phyloP scores from a whole-genome alignment of 2,888 invertebrate genomes.

The Gasteruption jaculator region DNA sequence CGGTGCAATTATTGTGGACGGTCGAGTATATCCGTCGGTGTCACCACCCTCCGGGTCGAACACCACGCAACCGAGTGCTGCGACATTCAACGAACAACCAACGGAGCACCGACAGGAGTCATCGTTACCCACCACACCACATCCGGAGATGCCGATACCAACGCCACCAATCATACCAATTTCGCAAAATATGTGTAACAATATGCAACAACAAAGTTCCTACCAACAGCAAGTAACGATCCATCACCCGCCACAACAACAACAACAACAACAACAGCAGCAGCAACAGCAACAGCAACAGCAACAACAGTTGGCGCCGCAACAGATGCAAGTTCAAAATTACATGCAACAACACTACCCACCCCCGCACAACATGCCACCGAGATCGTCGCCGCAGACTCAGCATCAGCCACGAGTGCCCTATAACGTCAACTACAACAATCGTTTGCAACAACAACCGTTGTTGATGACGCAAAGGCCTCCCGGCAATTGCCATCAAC shows the following conservation, averaged over 20 bases:
- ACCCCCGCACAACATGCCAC: slow-evolving; percentile 40
- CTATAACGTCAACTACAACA: slow-evolving; percentile 44
- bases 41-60: slow-evolving; percentile 37
- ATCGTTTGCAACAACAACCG: slow-evolving; percentile 40
- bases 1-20: slow-evolving; percentile 80
- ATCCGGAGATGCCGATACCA: slow-evolving; percentile 17
- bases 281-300: slow-evolving; percentile 42
- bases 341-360: slow-evolving; percentile 52
- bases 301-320: slow-evolving; percentile 42
- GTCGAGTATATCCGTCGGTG: slow-evolving; percentile 66
- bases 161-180: slow-evolving; percentile 31
- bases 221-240: slow-evolving; percentile 36
- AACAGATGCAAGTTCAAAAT: slow-evolving; percentile 44
- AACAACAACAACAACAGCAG: slow-evolving; percentile 41
- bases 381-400: slow-evolving; percentile 42
- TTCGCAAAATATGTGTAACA: slow-evolving; percentile 43
- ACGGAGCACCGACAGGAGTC: slow-evolving; percentile 52
- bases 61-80: too few species aligned
- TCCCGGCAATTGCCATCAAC: slow-evolving; percentile 42
- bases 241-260: slow-evolving; percentile 44
- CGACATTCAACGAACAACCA: slow-evolving; percentile 33
- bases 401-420: slow-evolving; percentile 33
- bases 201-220: slow-evolving; percentile 24
- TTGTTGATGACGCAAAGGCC: slow-evolving; percentile 43
- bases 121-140: slow-evolving; percentile 23